phyloP scores from a whole-genome alignment of 2,888 invertebrate genomes.

The Hyposoter dolosus region DNA sequence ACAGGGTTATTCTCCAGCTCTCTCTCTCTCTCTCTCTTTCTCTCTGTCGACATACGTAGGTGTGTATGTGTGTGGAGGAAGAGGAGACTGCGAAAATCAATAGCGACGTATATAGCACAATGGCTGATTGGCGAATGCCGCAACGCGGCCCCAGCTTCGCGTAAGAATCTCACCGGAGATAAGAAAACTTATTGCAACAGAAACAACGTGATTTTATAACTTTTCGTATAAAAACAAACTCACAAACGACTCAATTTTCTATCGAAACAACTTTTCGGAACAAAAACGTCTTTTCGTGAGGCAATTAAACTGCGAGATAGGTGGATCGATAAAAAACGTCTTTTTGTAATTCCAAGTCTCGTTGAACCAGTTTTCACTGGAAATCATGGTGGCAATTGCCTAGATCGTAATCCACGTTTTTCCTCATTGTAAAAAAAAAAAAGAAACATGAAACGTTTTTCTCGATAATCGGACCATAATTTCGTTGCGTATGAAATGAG shows the following conservation, averaged over 20 bases:
- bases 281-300: background rate
- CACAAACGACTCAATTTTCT: background rate
- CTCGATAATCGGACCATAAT: background rate
- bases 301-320: background rate
- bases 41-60: constrained; percentile 30
- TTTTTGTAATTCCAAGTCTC: background rate
- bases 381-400: background rate
- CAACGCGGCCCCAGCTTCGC: constrained; percentile 63
- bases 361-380: background rate
- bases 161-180: constrained; percentile 22
- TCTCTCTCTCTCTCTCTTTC: constrained; percentile 31
- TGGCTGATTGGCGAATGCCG: constrained; percentile 77
- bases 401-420: background rate
- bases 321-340: background rate
- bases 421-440: background rate
- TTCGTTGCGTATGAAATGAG: constrained; percentile 25
- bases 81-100: constrained; percentile 74
- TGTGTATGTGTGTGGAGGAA: constrained; percentile 51
- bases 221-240: background rate
- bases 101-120: constrained; percentile 77
- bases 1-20: constrained; percentile 25
- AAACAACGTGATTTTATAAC: background rate
- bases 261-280: background rate
- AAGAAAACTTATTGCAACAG: constrained; percentile 18
- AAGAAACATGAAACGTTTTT: background rate